phyloP scores from a whole-genome alignment of 2,888 invertebrate species.

The Hypselothyrea guttata region DNA sequence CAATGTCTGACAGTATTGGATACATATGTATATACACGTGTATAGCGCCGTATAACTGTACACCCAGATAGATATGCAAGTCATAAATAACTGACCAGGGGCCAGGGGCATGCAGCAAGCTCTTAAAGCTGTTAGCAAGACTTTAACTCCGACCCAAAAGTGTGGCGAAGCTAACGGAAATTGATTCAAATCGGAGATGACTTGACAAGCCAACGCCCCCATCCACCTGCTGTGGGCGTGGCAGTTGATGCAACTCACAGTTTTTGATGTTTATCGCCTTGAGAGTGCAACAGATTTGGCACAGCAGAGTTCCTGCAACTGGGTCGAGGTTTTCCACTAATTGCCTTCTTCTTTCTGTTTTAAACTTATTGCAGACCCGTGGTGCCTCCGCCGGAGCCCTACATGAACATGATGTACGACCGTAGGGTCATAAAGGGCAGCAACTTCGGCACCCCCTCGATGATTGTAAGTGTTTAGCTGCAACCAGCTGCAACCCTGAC shows the following conservation, averaged over 20 bases:
- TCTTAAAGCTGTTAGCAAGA: constrained; percentile 11
- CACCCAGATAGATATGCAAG: constrained; percentile 54
- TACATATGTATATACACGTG: constrained; percentile 11
- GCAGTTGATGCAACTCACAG: constrained; percentile 43
- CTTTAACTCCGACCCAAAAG: constrained; percentile 59
- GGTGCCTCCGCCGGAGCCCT: constrained; percentile 82
- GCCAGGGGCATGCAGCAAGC: constrained; percentile 28
- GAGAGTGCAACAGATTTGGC: constrained; percentile 69
- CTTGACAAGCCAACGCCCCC: constrained; percentile 54
- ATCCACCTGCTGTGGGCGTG: constrained; percentile 18
- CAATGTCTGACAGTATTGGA: constrained; percentile 65
- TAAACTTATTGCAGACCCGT: constrained; percentile 72
- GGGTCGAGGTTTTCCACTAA: constrained; percentile 67
- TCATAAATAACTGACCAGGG: constrained; percentile 67
- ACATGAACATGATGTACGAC: constrained; percentile 95
- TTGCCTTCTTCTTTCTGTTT: constrained; percentile 37
- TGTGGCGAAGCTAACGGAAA: constrained; percentile 75
- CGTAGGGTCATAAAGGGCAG: constrained; percentile 92
- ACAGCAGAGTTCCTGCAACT: constrained; percentile 39
- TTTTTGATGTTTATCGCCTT: constrained; percentile 67
- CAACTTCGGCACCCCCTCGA: constrained; percentile 84
- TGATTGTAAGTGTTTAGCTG: constrained; percentile 66
- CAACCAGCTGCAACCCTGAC: constrained; percentile 48
- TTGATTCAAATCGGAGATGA: constrained; percentile 75
- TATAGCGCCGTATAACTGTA: constrained; percentile 11